Percentiles rank a stretch among this genome's conserved stretches.
These are phyloP conservation scores for Balaeniceps rex DNA, from an alignment of 2,113 vertebrate species.

Conservation along the genomic window DNA sequence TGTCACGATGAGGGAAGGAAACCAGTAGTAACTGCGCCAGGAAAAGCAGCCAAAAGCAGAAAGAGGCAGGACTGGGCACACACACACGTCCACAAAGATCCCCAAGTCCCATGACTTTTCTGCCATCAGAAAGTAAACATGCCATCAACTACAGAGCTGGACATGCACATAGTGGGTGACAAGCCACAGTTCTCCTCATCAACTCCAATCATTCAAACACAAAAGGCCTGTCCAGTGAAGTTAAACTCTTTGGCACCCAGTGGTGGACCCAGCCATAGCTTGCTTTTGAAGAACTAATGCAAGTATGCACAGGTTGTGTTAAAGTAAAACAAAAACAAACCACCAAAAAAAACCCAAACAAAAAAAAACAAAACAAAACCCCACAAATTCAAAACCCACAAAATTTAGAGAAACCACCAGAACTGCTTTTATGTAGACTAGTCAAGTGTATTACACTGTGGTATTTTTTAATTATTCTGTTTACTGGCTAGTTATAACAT, in stretches of 20 bases:
- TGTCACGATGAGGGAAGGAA: background rate
- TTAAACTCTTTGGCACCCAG: background rate
- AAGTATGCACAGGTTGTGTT: background rate
- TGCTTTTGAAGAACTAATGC: background rate
- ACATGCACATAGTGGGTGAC: rapidly evolving
- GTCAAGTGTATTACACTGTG: background rate
- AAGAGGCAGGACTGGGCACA: background rate
- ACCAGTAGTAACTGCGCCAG: background rate
- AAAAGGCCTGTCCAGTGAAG: background rate
- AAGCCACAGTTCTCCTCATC: background rate
- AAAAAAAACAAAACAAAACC: background rate
- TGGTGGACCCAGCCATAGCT: background rate
- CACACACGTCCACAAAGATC: background rate
- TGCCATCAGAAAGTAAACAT: background rate
- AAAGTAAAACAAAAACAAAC: background rate
- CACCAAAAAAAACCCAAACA: no score
- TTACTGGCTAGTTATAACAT: background rate
- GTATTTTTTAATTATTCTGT: background rate
- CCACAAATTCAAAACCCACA: background rate
- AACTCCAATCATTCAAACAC: rapidly evolving
- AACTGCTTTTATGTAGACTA: background rate
- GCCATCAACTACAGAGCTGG: background rate
- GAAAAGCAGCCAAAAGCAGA: background rate
- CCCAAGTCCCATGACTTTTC: background rate
- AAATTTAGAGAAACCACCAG: background rate